Evolutionary conservation across 1,140 invertebrate species (phyloP).

Genomic region (Fopius arisanus): DNA sequence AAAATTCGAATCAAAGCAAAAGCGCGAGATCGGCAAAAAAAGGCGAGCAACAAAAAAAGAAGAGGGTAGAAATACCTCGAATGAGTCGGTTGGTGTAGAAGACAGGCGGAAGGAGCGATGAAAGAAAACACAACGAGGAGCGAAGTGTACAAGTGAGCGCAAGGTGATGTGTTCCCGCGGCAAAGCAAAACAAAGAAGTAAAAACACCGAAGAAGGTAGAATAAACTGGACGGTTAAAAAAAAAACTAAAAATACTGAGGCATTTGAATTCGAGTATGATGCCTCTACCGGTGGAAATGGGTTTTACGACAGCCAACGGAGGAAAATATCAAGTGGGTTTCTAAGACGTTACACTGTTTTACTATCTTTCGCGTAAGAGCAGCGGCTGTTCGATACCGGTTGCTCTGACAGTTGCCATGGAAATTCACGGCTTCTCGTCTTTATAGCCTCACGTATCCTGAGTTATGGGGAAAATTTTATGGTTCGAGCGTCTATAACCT

Average conservation of each 20-base stretch:
- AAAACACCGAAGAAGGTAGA: not conserved
- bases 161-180: not conserved
- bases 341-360: constrained; percentile 20
- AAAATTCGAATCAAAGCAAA: no score
- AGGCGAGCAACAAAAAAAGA: no score
- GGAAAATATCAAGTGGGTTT: not conserved
- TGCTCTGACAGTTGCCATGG: constrained; percentile 45
- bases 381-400: constrained; percentile 41
- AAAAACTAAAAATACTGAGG: not conserved
- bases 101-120: not conserved
- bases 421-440: constrained; percentile 44
- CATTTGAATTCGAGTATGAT: not conserved
- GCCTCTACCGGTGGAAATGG: constrained; percentile 1
- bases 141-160: not conserved
- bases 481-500: constrained; percentile 32
- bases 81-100: not conserved
- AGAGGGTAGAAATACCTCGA: no score
- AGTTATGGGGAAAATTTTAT: constrained; percentile 58
- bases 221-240: not conserved
- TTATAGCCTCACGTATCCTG: constrained; percentile 48
- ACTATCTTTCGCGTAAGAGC: constrained; percentile 32
- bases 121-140: not conserved
- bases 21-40: not conserved
- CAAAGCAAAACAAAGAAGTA: not conserved
- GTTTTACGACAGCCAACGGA: not conserved